Evolutionary conservation across 1,140 invertebrate genomes (phyloP).

Genomic region (Rhagoletis pomonella): DNA sequence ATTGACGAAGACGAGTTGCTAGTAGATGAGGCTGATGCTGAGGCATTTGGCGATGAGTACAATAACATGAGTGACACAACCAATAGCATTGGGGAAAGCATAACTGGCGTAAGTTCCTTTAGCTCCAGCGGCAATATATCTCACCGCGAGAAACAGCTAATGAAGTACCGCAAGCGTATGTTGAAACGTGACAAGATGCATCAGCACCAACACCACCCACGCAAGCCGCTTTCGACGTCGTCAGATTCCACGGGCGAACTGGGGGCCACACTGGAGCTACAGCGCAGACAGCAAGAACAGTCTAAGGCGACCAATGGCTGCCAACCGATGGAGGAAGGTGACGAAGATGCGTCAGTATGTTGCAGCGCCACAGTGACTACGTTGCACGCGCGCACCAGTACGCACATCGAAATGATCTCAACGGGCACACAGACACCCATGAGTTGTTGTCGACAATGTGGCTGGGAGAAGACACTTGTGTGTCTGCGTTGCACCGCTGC

Average conservation of each 20-base stretch:
- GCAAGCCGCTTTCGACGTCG: background rate
- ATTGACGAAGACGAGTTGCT: slow-evolving; percentile 68
- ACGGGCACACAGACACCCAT: slow-evolving; percentile 71
- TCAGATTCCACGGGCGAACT: background rate
- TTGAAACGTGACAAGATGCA: slow-evolving; percentile 69
- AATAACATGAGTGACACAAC: slow-evolving; percentile 53
- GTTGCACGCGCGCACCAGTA: slow-evolving; percentile 53
- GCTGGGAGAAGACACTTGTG: slow-evolving; percentile 69
- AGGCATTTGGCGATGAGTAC: slow-evolving; percentile 43
- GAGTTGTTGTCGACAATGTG: slow-evolving; percentile 68
- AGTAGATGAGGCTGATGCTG: slow-evolving; percentile 26
- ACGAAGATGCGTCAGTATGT: slow-evolving; percentile 27
- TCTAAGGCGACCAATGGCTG: background rate
- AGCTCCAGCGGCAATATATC: slow-evolving; percentile 56
- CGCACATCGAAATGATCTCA: slow-evolving; percentile 67
- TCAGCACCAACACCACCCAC: slow-evolving; percentile 50
- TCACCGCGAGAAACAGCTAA: slow-evolving; percentile 70
- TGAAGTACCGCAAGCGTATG: slow-evolving; percentile 73
- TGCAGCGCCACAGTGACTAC: slow-evolving; percentile 10
- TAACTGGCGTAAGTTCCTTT: background rate
- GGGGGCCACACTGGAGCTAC: background rate
- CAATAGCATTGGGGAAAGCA: slow-evolving; percentile 47
- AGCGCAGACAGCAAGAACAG: background rate
- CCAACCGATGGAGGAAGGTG: slow-evolving; percentile 55
- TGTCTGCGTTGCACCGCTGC: slow-evolving; percentile 67